Base-by-base conservation (phyloP, 2,113 vertebrate species). In the Gallinago media region DNA sequence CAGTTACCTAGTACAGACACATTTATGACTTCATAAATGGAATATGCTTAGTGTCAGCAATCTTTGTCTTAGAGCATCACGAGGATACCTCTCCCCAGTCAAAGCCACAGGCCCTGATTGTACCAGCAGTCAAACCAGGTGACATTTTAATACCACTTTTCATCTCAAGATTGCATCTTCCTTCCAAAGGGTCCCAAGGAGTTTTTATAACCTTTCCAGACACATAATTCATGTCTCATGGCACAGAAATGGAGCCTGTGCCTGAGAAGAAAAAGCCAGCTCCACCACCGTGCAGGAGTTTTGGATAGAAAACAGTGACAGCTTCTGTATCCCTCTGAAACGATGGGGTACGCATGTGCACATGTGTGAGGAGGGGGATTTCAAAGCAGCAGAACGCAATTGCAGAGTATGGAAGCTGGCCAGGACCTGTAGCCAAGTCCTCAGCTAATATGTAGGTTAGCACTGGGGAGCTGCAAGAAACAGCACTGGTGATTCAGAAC, bases 1-100 rank as follows among this genome's bases (percentile, higher is more conserved):
- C 95, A 94, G 42, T 96, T 92, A 89, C 38, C 46, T 44, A 42
- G 25, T 72, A 67, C 73, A 81, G 92, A 94, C 89, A 95, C 52
- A 36, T 97, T 97, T 96, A 97, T 93, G 75, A 80, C 61, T 95
- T 95, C 89, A 81, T 93, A 94, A 89, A 92, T 88, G 73, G 80
- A 94, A 95, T 93, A 92, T 91, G 62, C 83, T 90, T 91, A 82
- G 52, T 81, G 76, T 94, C 72, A 34, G 93, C 90, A 96, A 38
- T 88, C 63, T 95, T 85, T 89, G 73, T 56, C 56, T 80, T 76
- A 70, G 11, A 65, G 38, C 67, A 82, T 77, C 85, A 75, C 0
- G 3, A 97, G 65, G 74, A 81, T 58, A 81, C 32, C 31, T 82
- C 85, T 94, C 65, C 55, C 74, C 54, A 82, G 73, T 75, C 62